Evolutionary conservation across 35 echinoderm and acorn worm species (phyloP), one percentile per base, ranked within the genome.

Genomic region (Ophiothrix spiculata): DNA sequence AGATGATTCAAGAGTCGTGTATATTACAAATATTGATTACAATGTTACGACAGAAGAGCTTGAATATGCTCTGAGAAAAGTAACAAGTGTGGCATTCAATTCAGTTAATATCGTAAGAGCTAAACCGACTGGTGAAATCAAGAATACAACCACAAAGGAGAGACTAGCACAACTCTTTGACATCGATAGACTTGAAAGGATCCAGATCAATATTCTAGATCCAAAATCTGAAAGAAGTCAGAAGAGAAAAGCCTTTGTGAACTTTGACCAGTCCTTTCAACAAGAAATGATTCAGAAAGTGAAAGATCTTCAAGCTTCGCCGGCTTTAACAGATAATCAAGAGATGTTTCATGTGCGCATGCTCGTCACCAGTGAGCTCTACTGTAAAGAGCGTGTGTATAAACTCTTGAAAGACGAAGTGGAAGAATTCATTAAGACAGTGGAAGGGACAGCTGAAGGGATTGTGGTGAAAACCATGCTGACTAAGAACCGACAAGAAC

Each of bases 1-100:
- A 37, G 39, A 69, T 23, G 54, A 84, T 37, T 35, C 49, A 42
- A 84, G 81, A 64, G 81, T 60, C 36, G 42, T 84, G 81, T 64
- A n/a, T 15, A 31, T 69, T 3, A 56, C 16, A 4, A 36, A 23
- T 0, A 0, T 84, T 33, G 46, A 84, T 37, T 37, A 11, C 37
- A 32, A 84, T 42, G 81, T 60, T 35, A 69, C 56, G 45, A 54
- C 29, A 34, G 56, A 69, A 60, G 81, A 84, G 15, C 81, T 84
- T 37, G 81, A 84, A 35, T 35, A 64, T 21, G 81, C 81, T 21
- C 37, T 84, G 21, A 29, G 69, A 42, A 69, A 35, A 2, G 25
- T 1, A 6, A 69, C 8, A 6, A 15, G 60, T 69, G 60, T 69
- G 3, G 4, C 60, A 10, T 69, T 69, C 23, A 69, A 69, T n/a